A percentile compares a stretch with the other conserved stretches of the same genome.
Evolutionary conservation across 2,888 invertebrate genomes (phyloP).

Genomic region (Orchestes rusci): DNA sequence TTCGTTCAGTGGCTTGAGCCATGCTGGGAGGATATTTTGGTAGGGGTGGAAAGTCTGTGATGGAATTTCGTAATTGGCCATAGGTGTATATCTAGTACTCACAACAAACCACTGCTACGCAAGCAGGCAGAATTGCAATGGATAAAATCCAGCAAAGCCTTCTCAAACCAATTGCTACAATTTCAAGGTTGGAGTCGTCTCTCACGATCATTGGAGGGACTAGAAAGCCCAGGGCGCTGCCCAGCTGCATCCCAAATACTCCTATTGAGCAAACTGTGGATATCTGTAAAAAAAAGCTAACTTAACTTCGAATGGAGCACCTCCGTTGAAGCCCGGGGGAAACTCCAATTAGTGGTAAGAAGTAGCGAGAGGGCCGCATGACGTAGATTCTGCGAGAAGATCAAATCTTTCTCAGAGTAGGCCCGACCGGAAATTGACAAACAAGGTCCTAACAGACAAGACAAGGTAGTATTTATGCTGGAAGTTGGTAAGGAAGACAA

Average conservation of each 20-base stretch:
- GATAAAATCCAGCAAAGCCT: slow-evolving; percentile 49
- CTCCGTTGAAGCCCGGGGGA: too few relatives aligned
- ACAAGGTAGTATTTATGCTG: too few relatives aligned
- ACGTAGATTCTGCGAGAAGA: too few relatives aligned
- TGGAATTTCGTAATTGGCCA: neutral
- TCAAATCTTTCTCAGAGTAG: too few relatives aligned
- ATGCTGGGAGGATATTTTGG: slow-evolving; percentile 53
- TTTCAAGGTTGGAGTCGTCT: slow-evolving; percentile 32
- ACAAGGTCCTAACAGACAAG: too few relatives aligned
- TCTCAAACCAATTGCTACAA: slow-evolving; percentile 42
- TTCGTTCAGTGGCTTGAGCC: slow-evolving; percentile 48
- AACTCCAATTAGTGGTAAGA: too few relatives aligned
- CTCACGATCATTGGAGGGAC: slow-evolving; percentile 40
- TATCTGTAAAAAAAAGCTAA: slow-evolving; percentile 26
- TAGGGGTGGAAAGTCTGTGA: slow-evolving; percentile 50
- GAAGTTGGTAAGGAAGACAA: too few relatives aligned
- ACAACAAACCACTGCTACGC: slow-evolving; percentile 31
- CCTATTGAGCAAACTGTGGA: slow-evolving; percentile 34
- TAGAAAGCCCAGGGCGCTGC: slow-evolving; percentile 31
- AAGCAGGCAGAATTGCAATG: slow-evolving; percentile 26
- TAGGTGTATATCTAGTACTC: slow-evolving; percentile 16
- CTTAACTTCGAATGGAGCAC: too few relatives aligned
- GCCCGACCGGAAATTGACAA: too few relatives aligned
- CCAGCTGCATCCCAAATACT: slow-evolving; percentile 33
- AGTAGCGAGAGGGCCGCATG: too few relatives aligned